These are phyloP conservation scores for Oscheius sp. DNA, from an alignment of 2,888 invertebrate genomes.

Conservation along the genomic window DNA sequence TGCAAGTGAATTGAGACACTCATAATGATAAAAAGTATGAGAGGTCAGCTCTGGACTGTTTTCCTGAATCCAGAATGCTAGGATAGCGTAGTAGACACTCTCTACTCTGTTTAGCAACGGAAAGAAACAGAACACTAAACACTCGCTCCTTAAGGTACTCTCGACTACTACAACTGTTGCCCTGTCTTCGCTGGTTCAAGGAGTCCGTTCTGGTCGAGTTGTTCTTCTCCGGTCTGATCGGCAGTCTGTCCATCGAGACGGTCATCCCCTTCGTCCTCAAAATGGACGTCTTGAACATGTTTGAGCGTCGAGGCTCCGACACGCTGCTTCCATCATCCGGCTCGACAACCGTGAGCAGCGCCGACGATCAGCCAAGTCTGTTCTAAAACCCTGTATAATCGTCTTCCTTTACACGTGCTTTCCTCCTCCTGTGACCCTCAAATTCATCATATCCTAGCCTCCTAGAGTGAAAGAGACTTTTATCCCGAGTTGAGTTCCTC, in stretches of 20 bases:
- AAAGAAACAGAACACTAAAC: no score
- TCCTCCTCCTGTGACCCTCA: conserved; percentile 33
- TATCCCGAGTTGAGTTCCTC: conserved; percentile 23
- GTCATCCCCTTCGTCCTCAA: conserved; percentile 91
- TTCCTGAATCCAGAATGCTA: no score
- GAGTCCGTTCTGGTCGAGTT: conserved; percentile 84
- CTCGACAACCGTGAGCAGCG: conserved; percentile 9
- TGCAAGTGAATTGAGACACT: no score
- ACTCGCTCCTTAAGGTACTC: conserved; percentile 51
- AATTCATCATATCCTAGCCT: conserved; percentile 23
- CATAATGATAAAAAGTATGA: no score
- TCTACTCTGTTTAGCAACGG: no score
- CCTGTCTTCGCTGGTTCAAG: conserved; percentile 76
- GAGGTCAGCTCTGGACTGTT: no score
- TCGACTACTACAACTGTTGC: conserved; percentile 76
- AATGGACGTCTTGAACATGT: conserved; percentile 71
- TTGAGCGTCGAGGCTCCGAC: conserved; percentile 41
- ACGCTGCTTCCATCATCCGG: conserved; percentile 10
- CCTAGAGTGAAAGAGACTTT: conserved; percentile 16
- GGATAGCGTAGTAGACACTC: no score
- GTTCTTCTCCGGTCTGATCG: conserved; percentile 90
- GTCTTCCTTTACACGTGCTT: conserved; percentile 18
- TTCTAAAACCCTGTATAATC: conserved; percentile 13
- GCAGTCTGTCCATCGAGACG: conserved; percentile 92
- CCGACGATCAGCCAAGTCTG: conserved; percentile 16